Conservation (phyloP, 2,888 invertebrate species). For the Rhogogaster chlorosoma region DNA sequence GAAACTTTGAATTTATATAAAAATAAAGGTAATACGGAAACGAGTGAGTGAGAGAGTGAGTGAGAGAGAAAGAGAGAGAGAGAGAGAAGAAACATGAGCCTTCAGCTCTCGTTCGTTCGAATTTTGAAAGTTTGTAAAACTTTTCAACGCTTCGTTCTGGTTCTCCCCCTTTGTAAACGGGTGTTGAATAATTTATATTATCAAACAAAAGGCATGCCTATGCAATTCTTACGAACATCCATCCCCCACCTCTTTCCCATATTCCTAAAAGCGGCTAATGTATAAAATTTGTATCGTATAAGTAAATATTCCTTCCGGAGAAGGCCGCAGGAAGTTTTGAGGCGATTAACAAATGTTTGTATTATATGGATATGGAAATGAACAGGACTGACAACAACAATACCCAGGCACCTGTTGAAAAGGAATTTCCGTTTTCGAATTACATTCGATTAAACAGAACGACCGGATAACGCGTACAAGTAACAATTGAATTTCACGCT, state of each 20-base stretch:
- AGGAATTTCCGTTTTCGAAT: conserved; percentile 44
- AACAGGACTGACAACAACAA: conserved; percentile 12
- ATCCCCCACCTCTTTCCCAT: not conserved
- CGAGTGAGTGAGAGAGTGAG: not conserved
- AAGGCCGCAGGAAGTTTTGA: not conserved
- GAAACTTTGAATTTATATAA: conserved; percentile 39
- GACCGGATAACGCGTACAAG: conserved; percentile 43
- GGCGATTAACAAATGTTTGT: conserved; percentile 9
- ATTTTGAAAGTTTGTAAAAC: conserved; percentile 46
- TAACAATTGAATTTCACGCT: conserved; percentile 48
- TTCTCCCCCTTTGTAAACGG: conserved; percentile 30
- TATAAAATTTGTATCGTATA: conserved; percentile 31
- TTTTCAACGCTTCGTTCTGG: conserved; percentile 26
- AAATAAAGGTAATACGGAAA: conserved; percentile 23
- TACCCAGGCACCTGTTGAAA: conserved; percentile 41
- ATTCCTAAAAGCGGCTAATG: not conserved
- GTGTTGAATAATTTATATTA: conserved; percentile 48
- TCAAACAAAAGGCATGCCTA: conserved; percentile 37
- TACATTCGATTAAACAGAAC: conserved; percentile 46
- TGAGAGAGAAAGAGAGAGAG: not conserved
- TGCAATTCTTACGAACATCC: conserved; percentile 28
- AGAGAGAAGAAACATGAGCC: conserved; percentile 25
- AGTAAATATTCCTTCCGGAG: not conserved
- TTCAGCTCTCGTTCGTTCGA: conserved; percentile 29
- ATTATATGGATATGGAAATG: not conserved